These are phyloP conservation scores for Hapalemur alaotrensis DNA, from an alignment of 2,797 vertebrate genomes.

Conservation along the genomic window DNA sequence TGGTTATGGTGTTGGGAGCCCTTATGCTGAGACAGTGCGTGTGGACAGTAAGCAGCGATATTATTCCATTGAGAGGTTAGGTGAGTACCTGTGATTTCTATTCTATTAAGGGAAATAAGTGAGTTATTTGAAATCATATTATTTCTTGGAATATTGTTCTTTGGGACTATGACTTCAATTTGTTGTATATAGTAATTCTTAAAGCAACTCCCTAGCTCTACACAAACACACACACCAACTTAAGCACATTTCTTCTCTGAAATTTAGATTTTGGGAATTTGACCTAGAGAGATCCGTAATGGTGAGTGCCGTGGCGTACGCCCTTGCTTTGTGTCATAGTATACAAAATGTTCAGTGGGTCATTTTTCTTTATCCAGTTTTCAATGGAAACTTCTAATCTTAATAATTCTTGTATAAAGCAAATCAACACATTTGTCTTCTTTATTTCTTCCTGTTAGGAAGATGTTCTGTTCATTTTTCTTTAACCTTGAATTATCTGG, in stretches of 20 bases:
- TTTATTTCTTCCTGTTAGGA: background rate
- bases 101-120: too few species aligned
- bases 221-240: background rate
- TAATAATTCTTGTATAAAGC: background rate
- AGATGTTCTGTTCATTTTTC: background rate
- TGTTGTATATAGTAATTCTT: background rate
- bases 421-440: background rate
- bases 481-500: slow-evolving; percentile 3
- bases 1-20: too few species aligned
- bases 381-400: background rate
- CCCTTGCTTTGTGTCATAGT: background rate
- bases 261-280: background rate
- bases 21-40: too few species aligned
- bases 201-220: background rate
- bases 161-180: background rate
- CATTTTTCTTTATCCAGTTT: background rate
- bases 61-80: too few species aligned
- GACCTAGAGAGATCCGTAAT: background rate
- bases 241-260: background rate
- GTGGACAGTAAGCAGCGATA: too few species aligned
- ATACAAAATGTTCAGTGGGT: background rate
- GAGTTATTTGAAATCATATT: too few species aligned
- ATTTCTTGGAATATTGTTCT: background rate
- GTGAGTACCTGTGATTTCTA: too few species aligned
- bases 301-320: rapidly evolving